Base-by-base conservation (phyloP, 2,888 invertebrate species). In the Archips crataeganus region DNA sequence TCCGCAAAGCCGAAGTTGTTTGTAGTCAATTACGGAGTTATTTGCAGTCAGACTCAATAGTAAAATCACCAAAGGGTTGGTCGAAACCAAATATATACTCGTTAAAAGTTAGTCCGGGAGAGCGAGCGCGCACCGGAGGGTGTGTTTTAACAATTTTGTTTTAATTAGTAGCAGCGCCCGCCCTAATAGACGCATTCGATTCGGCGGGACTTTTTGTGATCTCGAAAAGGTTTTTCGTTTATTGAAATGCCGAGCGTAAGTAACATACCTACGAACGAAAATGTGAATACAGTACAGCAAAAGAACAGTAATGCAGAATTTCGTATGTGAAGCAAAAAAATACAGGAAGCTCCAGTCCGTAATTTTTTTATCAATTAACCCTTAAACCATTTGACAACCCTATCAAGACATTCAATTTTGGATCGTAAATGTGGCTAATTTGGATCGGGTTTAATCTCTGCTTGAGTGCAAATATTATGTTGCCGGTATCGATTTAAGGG, bases 21-120 rank as follows among this genome's bases (percentile, higher is more conserved):
- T 92, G 89, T 90, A 93, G 93, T 92, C 92, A 93, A 93, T 94
- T 93, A 94, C 85, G 82, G 89, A 92, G 91, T 93, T 94, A 93
- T 94, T 94, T 92, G 91, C 92, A 92, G 91, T 87, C 89, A 88
- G 91, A 91, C 89, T 92, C 92, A 88, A 93, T 93, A 90, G 91
- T 90, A 88, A 91, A 93, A 92, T 93, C 90, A 92, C 92, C 91
- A 93, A 94, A 93, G 93, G 93, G 93, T 93, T 89, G 90, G 90
- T 90, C 87, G 90, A 91, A 93, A 91, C 90, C 93, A 91, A 93
- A 94, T 93, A 94, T 90, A 94, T 94, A 91, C 94, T 94, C 94
- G 93, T 94, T 94, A 94, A 94, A 94, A 94, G 93, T 94, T 94
- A 88, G 91, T 85, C 92, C 85, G 87, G 87, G 84, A 80, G 82